Conservation (phyloP, 2,888 invertebrate genomes). For the Erynnis tages region DNA sequence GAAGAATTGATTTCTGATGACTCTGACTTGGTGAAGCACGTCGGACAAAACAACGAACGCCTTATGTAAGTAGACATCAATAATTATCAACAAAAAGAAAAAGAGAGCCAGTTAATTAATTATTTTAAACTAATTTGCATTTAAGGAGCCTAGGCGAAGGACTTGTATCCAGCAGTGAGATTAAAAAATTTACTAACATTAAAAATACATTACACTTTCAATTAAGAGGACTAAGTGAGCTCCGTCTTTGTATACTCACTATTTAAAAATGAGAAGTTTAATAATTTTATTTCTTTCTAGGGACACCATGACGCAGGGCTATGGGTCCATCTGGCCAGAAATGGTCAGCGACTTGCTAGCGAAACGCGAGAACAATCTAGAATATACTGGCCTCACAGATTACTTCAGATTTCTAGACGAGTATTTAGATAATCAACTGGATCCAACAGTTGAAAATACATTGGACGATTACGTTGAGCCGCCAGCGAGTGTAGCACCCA, state of each 20-base stretch:
- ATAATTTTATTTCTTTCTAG: slow-evolving; percentile 43
- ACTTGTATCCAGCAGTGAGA: too few relatives aligned
- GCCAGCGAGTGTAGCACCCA: slow-evolving; percentile 41
- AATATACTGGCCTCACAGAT: slow-evolving; percentile 73
- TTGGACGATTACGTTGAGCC: slow-evolving; percentile 64
- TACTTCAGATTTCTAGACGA: slow-evolving; percentile 80
- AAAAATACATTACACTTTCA: too few relatives aligned
- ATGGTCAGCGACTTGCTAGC: slow-evolving; percentile 72
- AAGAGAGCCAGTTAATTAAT: too few relatives aligned
- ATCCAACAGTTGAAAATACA: slow-evolving; percentile 49
- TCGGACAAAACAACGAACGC: slow-evolving; percentile 62
- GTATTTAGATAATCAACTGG: slow-evolving; percentile 75
- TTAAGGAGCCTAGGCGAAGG: too few relatives aligned
- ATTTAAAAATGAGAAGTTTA: too few relatives aligned
- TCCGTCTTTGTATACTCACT: too few relatives aligned
- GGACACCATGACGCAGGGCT: slow-evolving; percentile 71
- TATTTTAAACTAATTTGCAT: too few relatives aligned
- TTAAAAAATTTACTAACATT: too few relatives aligned
- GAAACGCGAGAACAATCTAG: slow-evolving; percentile 70
- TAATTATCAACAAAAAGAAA: too few relatives aligned
- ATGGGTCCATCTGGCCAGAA: slow-evolving; percentile 68
- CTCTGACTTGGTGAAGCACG: slow-evolving; percentile 64
- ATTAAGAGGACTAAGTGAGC: too few relatives aligned
- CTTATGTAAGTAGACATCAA: slow-evolving; percentile 54
- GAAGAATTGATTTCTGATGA: slow-evolving; percentile 71